Evolutionary conservation across 2,888 invertebrate species (phyloP).

Genomic region (Ephialtes manifestator): DNA sequence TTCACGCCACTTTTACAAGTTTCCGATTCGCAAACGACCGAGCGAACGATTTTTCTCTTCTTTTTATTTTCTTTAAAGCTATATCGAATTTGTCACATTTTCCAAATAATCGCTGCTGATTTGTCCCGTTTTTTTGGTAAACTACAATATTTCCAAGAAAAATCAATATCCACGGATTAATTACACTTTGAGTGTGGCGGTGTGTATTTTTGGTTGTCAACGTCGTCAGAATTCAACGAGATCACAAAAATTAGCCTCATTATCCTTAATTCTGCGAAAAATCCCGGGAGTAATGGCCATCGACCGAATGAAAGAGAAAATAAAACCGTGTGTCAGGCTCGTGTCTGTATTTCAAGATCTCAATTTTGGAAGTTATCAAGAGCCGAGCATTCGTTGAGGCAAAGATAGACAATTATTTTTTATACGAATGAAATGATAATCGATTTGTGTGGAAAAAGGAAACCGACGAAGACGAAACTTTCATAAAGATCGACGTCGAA

Average conservation of each 20-base stretch:
- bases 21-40: neutral
- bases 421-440: slow-evolving; percentile 81
- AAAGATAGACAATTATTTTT: slow-evolving; percentile 80
- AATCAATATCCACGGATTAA: too few species aligned
- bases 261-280: neutral
- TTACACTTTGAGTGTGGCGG: too few species aligned
- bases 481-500: slow-evolving; percentile 60
- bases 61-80: too few species aligned
- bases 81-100: neutral
- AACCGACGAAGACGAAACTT: slow-evolving; percentile 24
- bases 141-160: neutral
- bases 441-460: slow-evolving; percentile 70
- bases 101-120: neutral
- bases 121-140: neutral
- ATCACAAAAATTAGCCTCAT: neutral
- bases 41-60: neutral
- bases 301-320: slow-evolving; percentile 40
- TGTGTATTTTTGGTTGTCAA: neutral
- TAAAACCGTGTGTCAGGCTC: slow-evolving; percentile 22
- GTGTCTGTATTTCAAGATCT: neutral
- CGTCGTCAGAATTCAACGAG: neutral
- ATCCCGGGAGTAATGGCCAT: neutral
- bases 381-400: slow-evolving; percentile 57
- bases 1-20: slow-evolving; percentile 25
- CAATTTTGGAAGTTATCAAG: neutral